Percentiles rank a stretch among this genome's conserved stretches.
Conservation (phyloP, 2,113 vertebrate genomes). For the Empidonax traillii region DNA sequence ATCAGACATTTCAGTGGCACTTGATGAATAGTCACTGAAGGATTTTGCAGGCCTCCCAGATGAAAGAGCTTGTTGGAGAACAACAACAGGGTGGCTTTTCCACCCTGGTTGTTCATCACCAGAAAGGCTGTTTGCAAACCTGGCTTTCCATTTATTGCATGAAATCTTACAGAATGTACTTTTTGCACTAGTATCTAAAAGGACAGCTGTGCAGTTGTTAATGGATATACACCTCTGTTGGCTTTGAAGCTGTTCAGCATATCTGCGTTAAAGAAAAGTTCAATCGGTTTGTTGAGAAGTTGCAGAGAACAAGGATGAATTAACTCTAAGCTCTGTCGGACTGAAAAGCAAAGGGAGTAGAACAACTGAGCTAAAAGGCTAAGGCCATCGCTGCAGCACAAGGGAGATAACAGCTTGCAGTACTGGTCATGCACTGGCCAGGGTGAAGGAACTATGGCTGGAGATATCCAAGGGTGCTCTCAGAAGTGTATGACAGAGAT, state of each 20-base stretch:
- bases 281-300: not conserved
- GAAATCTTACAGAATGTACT: not conserved
- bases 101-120: slow-evolving; percentile 23
- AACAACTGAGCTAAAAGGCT: not conserved
- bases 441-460: not conserved
- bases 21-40: slow-evolving; percentile 22
- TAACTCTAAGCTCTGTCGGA: not conserved
- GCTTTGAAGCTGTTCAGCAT: not conserved
- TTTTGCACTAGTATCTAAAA: not conserved
- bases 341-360: not conserved
- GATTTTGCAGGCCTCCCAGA: not conserved
- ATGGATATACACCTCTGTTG: not conserved
- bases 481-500: not conserved
- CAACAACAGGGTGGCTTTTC: not conserved
- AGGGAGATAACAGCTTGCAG: not conserved
- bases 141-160: not conserved
- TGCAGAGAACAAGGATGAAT: not conserved
- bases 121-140: not conserved
- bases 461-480: not conserved
- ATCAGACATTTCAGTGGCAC: not conserved
- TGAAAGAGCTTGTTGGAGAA: slow-evolving; percentile 16
- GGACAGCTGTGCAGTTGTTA: not conserved
- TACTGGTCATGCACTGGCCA: not conserved
- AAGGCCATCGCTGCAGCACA: not conserved
- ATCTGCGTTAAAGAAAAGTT: not conserved